Percentiles rank a stretch among this genome's conserved stretches.
phyloP scores from a whole-genome alignment of 2,113 vertebrate genomes.

The Martes martes region DNA sequence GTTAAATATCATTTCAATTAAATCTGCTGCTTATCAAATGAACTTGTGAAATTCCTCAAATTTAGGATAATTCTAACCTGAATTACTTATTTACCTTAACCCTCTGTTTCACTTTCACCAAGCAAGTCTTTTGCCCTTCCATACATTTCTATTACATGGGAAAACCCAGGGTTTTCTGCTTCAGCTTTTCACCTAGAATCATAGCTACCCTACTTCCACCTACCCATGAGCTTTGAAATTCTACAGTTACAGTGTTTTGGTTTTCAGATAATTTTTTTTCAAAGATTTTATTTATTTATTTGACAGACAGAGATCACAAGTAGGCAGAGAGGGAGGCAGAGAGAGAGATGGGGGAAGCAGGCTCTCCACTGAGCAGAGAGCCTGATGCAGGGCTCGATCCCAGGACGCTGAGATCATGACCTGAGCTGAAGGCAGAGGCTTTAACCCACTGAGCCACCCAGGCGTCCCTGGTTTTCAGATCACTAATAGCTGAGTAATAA shows the following conservation, averaged over 20 bases:
- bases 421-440: too few relatives aligned
- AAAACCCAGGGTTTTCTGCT: not conserved
- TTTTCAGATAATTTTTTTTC: not conserved
- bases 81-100: not conserved
- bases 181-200: not conserved
- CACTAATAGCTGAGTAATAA: not conserved
- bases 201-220: not conserved
- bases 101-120: not conserved
- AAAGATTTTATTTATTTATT: too few relatives aligned
- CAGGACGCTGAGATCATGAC: too few relatives aligned
- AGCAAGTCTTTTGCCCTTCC: not conserved
- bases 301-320: too few relatives aligned
- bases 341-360: too few relatives aligned
- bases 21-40: not conserved
- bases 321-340: too few relatives aligned
- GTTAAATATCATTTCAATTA: not conserved
- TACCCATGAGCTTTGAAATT: not conserved
- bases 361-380: too few relatives aligned
- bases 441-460: too few relatives aligned
- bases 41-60: not conserved
- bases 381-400: too few relatives aligned
- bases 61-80: not conserved
- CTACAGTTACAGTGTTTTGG: not conserved
- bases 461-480: not conserved
- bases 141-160: not conserved